These are phyloP conservation scores for Drosophila ficusphila DNA, from an alignment of 1,140 invertebrate species.

Conservation along the genomic window DNA sequence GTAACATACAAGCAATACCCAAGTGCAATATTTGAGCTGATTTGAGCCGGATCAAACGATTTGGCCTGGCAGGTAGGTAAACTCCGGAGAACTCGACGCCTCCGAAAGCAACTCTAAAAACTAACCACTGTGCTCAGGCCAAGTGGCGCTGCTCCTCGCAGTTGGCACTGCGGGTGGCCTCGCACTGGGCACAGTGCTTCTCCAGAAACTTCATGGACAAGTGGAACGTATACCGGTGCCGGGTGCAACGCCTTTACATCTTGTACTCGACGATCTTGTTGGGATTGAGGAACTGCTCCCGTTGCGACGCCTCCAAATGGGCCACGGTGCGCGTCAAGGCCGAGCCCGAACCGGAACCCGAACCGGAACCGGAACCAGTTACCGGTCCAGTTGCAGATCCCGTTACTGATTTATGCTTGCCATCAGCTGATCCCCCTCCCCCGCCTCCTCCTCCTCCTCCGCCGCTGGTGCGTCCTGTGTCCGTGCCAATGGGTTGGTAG, in stretches of 20 bases:
- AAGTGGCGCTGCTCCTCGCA: slow-evolving; percentile 67
- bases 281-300: slow-evolving; percentile 83
- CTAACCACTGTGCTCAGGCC: slow-evolving; percentile 70
- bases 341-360: slow-evolving; percentile 47
- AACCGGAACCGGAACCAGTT: slow-evolving; percentile 15
- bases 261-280: slow-evolving; percentile 84
- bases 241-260: slow-evolving; percentile 84
- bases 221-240: slow-evolving; percentile 84
- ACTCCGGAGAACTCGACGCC: slow-evolving; percentile 30
- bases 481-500: slow-evolving; percentile 73
- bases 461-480: slow-evolving; percentile 63
- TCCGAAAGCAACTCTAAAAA: slow-evolving; percentile 58
- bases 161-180: slow-evolving; percentile 59
- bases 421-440: slow-evolving; percentile 13
- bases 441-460: slow-evolving; percentile 27
- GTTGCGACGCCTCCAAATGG: slow-evolving; percentile 77
- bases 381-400: slow-evolving; percentile 11
- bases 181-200: slow-evolving; percentile 82
- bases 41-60: slow-evolving; percentile 32
- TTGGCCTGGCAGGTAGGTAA: slow-evolving; percentile 47
- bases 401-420: slow-evolving; percentile 39
- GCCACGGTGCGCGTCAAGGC: slow-evolving; percentile 76
- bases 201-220: slow-evolving; percentile 84
- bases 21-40: slow-evolving; percentile 53
- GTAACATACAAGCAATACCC: slow-evolving; percentile 11